Evolutionary conservation across 1,140 invertebrate species (phyloP).

Genomic region (Pantala flavescens): DNA sequence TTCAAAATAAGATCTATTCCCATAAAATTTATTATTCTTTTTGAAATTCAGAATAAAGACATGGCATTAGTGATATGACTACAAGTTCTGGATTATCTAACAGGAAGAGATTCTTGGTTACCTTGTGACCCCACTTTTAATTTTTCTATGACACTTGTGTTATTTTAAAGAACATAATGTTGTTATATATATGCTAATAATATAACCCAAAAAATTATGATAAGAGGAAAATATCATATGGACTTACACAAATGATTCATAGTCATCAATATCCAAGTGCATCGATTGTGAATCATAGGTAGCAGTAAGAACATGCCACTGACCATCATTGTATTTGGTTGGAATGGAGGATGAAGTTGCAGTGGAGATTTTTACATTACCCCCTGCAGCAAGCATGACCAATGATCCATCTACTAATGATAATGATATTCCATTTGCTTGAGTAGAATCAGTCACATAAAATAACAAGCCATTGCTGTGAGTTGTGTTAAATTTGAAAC

Average conservation of each 20-base stretch:
- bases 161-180: too few species aligned
- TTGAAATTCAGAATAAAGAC: too few species aligned
- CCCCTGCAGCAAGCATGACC: slow-evolving; percentile 55
- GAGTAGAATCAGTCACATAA: slow-evolving; percentile 54
- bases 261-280: slow-evolving; percentile 75
- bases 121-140: too few species aligned
- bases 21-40: too few species aligned
- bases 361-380: slow-evolving; percentile 22
- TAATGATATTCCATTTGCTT: slow-evolving; percentile 52
- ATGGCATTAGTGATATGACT: too few species aligned
- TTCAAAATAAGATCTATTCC: too few species aligned
- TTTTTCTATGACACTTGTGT: too few species aligned
- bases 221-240: too few species aligned
- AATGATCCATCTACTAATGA: slow-evolving; percentile 57
- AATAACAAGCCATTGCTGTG: slow-evolving; percentile 64
- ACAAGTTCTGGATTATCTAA: too few species aligned
- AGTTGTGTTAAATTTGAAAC: slow-evolving; percentile 81
- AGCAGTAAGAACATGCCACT: slow-evolving; percentile 88
- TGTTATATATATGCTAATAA: too few species aligned
- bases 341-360: slow-evolving; percentile 37
- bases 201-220: too few species aligned
- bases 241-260: slow-evolving; percentile 49
- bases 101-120: too few species aligned
- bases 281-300: slow-evolving; percentile 53
- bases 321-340: slow-evolving; percentile 68